These are phyloP conservation scores for Apis florea DNA, from an alignment of 1,140 invertebrate species.

Conservation along the genomic window DNA sequence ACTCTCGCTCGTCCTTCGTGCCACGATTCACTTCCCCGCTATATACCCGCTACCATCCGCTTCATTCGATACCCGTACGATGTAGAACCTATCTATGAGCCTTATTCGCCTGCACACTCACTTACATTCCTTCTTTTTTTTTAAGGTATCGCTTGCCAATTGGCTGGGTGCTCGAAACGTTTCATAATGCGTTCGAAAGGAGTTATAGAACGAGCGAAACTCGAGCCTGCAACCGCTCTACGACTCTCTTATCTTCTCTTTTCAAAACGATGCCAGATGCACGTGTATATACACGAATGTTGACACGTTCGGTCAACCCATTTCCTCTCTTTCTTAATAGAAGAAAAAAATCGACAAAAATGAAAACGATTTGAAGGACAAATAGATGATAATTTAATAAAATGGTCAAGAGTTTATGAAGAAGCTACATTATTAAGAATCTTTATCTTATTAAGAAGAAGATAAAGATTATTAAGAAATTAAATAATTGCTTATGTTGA, in stretches of 20 bases:
- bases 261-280: conserved; percentile 20
- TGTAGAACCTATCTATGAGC: conserved; percentile 20
- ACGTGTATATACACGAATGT: conserved; percentile 10
- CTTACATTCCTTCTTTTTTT: conserved; percentile 35
- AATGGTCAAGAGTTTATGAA: too few relatives aligned
- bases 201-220: conserved; percentile 46
- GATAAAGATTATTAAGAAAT: too few relatives aligned
- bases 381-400: too few relatives aligned
- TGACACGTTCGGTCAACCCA: conserved; percentile 27
- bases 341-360: too few relatives aligned
- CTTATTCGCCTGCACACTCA: too few relatives aligned
- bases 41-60: conserved; percentile 33
- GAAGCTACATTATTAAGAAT: too few relatives aligned
- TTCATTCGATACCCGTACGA: conserved; percentile 29
- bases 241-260: conserved; percentile 13
- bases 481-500: too few relatives aligned
- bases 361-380: too few relatives aligned
- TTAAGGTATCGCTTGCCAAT: conserved; percentile 48
- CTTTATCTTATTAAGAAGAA: too few relatives aligned
- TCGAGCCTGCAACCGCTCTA: conserved; percentile 16
- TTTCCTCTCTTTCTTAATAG: neutral
- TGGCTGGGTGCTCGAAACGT: conserved; percentile 22
- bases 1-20: conserved; percentile 15
- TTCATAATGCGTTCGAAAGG: conserved; percentile 14
- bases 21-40: neutral